Base-by-base conservation (phyloP, 2,888 invertebrate species). In the Heliconius ethilla region DNA sequence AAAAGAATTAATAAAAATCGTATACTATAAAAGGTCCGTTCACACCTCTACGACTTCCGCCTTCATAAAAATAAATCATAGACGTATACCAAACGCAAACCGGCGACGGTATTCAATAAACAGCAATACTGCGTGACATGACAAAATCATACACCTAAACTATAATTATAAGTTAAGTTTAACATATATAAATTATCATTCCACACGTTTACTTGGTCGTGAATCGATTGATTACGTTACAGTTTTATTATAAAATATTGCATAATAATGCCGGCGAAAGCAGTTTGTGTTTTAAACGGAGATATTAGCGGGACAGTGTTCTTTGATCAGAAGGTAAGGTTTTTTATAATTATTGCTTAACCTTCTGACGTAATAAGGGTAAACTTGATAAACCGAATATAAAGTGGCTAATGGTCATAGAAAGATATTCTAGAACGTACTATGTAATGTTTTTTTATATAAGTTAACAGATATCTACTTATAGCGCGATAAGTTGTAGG, bases 241-340 rank as follows among this genome's bases (percentile, higher is more conserved):
- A 59, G 37, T n/a, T 37, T 13, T 33, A 18, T 59, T 29, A 55
- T 59, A 72, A 59, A n/a, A 33, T 55, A 76, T 77, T 77, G 66
- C 67, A 73, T 67, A 72, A 90, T 85, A 83, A 96, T 96, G 96
- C 92, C 95, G 80, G 88, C 89, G 33, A 97, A 97, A 95, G 98
- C 98, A 79, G 98, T 98, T 80, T 98, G 98, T 89, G 98, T 98
- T 84, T 95, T 98, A 82, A 96, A 96, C 82, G 98, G 98, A 37
- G 98, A 98, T 89, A 97, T 97, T 62, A 96, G 95, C 84, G 98
- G 98, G 82, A 97, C 97, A 13, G 94, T 98, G 78, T 96, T 93
- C 90, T 98, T 98, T 88, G 96, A 96, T 79, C 98, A 98, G 92
- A 94, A 95, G 90, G 97, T 97, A 94, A 90, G 33, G 75, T 63